phyloP scores from a whole-genome alignment of 1,140 invertebrate genomes.

The Amyelois transitella region DNA sequence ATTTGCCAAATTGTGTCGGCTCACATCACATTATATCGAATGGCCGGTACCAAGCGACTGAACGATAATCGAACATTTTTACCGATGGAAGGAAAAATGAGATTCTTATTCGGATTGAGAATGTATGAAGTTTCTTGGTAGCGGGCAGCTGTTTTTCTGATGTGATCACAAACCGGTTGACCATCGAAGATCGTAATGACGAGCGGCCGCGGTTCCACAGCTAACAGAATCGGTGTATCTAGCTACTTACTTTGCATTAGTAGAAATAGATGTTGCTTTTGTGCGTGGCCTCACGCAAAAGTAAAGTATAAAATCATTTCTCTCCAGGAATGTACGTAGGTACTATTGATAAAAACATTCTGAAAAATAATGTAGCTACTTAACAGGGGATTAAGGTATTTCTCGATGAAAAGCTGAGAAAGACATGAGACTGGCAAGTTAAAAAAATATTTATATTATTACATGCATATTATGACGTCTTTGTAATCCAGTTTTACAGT shows the following conservation, averaged over 20 bases:
- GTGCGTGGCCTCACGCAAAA: background rate
- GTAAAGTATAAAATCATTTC: background rate
- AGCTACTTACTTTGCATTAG: constrained; percentile 58
- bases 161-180: constrained; percentile 67
- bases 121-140: constrained; percentile 26
- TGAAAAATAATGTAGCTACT: background rate
- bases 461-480: no score
- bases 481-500: no score
- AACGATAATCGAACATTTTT: background rate
- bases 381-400: no score
- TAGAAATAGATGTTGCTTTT: constrained; percentile 26
- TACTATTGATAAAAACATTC: background rate
- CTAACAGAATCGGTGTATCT: constrained; percentile 38
- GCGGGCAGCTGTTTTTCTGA: constrained; percentile 64
- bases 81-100: background rate
- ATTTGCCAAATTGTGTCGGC: constrained; percentile 54
- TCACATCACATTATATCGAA: constrained; percentile 42
- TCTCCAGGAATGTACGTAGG: background rate
- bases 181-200: constrained; percentile 54
- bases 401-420: no score
- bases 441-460: no score
- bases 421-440: no score
- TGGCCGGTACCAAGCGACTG: constrained; percentile 37
- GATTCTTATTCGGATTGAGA: background rate
- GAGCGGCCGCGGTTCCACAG: constrained; percentile 24